A percentile compares a stretch with the other conserved stretches of the same genome.
These are phyloP conservation scores for Catharus ustulatus DNA, from an alignment of 2,797 vertebrate species.

Conservation along the genomic window DNA sequence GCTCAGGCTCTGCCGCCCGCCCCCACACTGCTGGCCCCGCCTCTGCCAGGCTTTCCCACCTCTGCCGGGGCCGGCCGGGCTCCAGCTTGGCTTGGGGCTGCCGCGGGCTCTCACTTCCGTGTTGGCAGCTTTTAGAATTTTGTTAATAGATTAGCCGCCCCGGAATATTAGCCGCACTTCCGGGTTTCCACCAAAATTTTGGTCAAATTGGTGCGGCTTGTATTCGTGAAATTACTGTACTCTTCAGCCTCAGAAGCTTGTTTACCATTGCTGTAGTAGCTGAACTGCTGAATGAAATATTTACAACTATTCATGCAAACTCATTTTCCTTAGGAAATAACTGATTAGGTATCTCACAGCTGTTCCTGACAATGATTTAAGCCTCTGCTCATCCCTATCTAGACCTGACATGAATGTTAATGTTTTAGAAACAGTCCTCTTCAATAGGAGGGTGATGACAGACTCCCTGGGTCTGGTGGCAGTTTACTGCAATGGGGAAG, in stretches of 20 bases:
- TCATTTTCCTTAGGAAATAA: conserved; percentile 67
- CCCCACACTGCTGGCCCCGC: too few relatives aligned
- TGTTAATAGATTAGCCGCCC: too few relatives aligned
- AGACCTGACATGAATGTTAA: conserved; percentile 55
- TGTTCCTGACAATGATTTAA: conserved; percentile 57
- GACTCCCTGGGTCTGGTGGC: background rate
- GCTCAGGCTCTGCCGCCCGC: too few relatives aligned
- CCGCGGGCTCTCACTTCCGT: too few relatives aligned
- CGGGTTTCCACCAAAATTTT: too few relatives aligned
- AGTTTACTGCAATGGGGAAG: background rate
- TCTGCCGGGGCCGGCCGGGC: too few relatives aligned
- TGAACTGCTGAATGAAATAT: conserved; percentile 59
- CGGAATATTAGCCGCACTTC: too few relatives aligned
- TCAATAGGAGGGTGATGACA: conserved; percentile 1
- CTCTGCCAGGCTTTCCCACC: too few relatives aligned
- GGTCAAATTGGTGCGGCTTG: too few relatives aligned
- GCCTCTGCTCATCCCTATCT: conserved; percentile 35
- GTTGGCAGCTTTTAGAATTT: too few relatives aligned
- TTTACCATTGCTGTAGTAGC: conserved; percentile 35
- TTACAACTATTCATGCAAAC: conserved; percentile 65
- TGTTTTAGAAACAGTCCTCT: background rate
- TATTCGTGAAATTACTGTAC: too few relatives aligned
- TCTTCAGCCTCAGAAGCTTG: conserved; percentile 21
- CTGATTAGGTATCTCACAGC: conserved; percentile 66
- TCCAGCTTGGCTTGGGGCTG: too few relatives aligned